Conservation (phyloP, 2,113 vertebrate genomes). For the Brachypodius melanocephalos region DNA sequence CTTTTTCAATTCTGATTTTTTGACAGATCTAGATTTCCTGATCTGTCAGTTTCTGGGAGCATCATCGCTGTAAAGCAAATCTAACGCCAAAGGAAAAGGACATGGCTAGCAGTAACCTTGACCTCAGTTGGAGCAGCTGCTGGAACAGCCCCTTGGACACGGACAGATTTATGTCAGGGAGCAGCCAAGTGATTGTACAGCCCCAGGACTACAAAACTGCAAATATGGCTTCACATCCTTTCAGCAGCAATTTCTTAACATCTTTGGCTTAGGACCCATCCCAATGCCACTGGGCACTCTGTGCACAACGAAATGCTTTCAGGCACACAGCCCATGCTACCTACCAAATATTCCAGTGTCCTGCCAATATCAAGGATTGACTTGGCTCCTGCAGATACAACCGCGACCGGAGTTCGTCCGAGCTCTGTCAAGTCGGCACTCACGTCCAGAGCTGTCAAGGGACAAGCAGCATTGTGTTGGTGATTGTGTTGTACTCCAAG, state of each 20-base stretch:
- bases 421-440: slow-evolving; percentile 90
- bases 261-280: not conserved
- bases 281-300: not conserved
- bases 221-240: not conserved
- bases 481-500: not conserved
- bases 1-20: not conserved
- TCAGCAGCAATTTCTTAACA: not conserved
- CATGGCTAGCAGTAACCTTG: not conserved
- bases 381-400: slow-evolving; percentile 87
- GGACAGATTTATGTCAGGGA: not conserved
- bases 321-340: not conserved
- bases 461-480: not conserved
- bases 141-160: not conserved
- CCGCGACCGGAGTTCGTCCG: slow-evolving; percentile 84
- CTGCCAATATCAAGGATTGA: slow-evolving; percentile 90
- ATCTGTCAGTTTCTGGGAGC: not conserved
- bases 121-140: not conserved
- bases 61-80: not conserved
- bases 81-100: not conserved
- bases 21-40: not conserved
- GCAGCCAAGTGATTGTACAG: not conserved
- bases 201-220: not conserved
- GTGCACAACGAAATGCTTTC: not conserved
- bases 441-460: slow-evolving; percentile 82
- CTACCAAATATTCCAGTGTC: slow-evolving; percentile 88